phyloP scores from a whole-genome alignment of 2,113 vertebrate species.

The Orthochromis malagaraziensis region DNA sequence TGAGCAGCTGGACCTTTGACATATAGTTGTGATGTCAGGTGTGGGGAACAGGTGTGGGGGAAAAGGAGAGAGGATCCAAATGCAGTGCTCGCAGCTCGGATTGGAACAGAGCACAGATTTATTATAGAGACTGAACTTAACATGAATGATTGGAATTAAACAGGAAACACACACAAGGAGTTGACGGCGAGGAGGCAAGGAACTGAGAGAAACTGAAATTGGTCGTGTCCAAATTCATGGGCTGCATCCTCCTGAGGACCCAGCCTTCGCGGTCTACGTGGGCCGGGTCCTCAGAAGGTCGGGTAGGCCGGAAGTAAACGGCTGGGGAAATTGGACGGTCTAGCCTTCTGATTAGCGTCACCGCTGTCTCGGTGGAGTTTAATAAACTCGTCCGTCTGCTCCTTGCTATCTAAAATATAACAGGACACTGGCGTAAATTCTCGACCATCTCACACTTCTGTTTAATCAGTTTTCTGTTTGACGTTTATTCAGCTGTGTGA shows the following conservation, averaged over 20 bases:
- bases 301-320: not conserved
- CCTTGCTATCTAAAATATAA: not conserved
- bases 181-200: not conserved
- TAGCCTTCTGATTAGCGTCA: rapidly evolving
- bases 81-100: not conserved
- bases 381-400: rapidly evolving
- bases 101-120: not conserved
- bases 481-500: rapidly evolving
- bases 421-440: not conserved
- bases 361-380: not conserved
- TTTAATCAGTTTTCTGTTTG: not conserved
- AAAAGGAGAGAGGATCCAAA: not conserved
- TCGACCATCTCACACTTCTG: rapidly evolving
- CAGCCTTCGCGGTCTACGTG: rapidly evolving
- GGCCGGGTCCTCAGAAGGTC: not conserved
- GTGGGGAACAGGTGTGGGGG: not conserved
- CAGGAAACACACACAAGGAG: not conserved
- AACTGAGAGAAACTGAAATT: not conserved
- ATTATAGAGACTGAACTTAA: not conserved
- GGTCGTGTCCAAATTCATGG: not conserved
- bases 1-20: not conserved
- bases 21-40: not conserved
- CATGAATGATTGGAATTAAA: not conserved
- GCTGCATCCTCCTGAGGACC: not conserved
- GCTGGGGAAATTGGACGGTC: rapidly evolving